Evolutionary conservation across 2,113 vertebrate genomes (phyloP).

Genomic region (Thalassoma bifasciatum): DNA sequence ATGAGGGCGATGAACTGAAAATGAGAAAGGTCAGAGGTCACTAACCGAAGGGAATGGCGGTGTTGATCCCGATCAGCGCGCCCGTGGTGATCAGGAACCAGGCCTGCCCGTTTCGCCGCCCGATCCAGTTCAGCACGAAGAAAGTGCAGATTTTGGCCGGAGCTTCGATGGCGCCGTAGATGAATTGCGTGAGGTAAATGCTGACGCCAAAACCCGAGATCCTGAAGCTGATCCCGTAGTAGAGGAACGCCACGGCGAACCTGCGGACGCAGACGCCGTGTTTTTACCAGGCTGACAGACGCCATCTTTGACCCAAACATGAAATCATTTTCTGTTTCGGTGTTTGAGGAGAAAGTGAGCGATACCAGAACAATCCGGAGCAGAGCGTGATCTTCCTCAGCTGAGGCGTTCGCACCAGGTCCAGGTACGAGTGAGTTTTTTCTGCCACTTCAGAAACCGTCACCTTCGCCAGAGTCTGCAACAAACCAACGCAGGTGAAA

Average conservation of each 20-base stretch:
- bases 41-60: constrained; percentile 76
- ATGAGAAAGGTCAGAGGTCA: too few relatives aligned
- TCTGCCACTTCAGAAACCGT: constrained; percentile 33
- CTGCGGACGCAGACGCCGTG: constrained; percentile 58
- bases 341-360: not conserved
- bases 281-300: too few relatives aligned
- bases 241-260: constrained; percentile 89
- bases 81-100: constrained; percentile 81
- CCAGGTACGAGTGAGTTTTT: constrained; percentile 78
- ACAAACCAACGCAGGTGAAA: too few relatives aligned
- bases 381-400: constrained; percentile 80
- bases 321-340: too few relatives aligned
- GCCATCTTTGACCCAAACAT: too few relatives aligned
- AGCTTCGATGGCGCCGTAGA: constrained; percentile 84
- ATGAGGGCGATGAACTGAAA: too few relatives aligned
- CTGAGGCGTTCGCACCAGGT: constrained; percentile 80
- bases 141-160: constrained; percentile 86
- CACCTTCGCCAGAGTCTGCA: constrained; percentile 69
- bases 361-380: constrained; percentile 82
- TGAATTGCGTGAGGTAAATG: constrained; percentile 87
- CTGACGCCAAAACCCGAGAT: constrained; percentile 85
- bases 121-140: constrained; percentile 77
- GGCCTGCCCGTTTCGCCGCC: constrained; percentile 82
- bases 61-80: constrained; percentile 77
- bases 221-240: constrained; percentile 88